Conservation (phyloP, 2,888 invertebrate genomes). For the Coenonympha arcania region DNA sequence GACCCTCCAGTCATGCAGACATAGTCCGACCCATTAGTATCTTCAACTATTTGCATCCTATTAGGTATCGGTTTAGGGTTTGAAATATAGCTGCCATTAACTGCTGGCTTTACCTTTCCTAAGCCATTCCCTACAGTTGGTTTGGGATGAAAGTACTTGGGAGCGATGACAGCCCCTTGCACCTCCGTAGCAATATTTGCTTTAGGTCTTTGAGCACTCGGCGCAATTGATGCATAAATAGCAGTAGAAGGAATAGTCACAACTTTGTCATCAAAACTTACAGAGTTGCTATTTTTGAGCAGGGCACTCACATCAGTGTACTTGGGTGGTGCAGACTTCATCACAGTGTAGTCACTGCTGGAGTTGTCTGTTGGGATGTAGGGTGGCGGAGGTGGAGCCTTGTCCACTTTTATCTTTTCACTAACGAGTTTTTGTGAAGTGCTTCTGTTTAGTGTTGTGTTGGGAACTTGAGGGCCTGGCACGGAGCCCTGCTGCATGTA, state of each 20-base stretch:
- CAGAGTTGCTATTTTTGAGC: conserved; percentile 53
- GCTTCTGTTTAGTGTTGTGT: conserved; percentile 48
- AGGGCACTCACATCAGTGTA: conserved; percentile 65
- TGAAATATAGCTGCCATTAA: conserved; percentile 49
- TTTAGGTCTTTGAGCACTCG: conserved; percentile 71
- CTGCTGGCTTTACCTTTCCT: conserved; percentile 52
- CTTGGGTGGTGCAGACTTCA: conserved; percentile 69
- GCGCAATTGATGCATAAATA: conserved; percentile 71
- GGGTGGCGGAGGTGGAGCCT: conserved; percentile 71
- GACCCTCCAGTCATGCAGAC: conserved; percentile 88
- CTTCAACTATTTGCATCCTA: conserved; percentile 76
- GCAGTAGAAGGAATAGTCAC: conserved; percentile 66
- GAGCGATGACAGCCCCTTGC: conserved; percentile 67
- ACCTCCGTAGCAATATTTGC: conserved; percentile 73
- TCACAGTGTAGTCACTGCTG: conserved; percentile 63
- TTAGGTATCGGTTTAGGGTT: conserved; percentile 45
- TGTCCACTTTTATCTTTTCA: conserved; percentile 69
- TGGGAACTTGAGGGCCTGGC: conserved; percentile 64
- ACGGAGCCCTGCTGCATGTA: conserved; percentile 62
- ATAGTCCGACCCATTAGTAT: conserved; percentile 85
- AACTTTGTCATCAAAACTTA: conserved; percentile 62
- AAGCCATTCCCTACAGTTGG: conserved; percentile 75
- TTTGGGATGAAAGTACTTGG: conserved; percentile 74
- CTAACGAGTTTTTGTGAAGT: conserved; percentile 43
- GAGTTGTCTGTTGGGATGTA: conserved; percentile 53